Conservation (phyloP, 2,888 invertebrate species). For the Augiades crinisus region DNA sequence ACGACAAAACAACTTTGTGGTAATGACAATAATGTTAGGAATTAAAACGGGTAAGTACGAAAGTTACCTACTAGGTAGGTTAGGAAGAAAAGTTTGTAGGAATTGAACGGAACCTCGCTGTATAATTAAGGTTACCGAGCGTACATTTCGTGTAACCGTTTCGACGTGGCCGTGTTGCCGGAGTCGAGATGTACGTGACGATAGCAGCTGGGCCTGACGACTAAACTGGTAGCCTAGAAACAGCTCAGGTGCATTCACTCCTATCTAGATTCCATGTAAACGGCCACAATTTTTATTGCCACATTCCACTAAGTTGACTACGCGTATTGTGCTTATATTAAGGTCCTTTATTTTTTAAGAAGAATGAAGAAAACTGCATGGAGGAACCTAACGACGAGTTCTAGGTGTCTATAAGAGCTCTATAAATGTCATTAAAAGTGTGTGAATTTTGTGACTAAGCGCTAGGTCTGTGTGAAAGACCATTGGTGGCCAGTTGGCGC, state of each 20-base stretch:
- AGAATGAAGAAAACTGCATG: too few species aligned
- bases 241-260: conserved; percentile 15
- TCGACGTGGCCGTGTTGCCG: conserved; percentile 7
- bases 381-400: too few species aligned
- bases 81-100: conserved; percentile 7
- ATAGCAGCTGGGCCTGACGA: conserved; percentile 18
- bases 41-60: neutral
- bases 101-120: neutral
- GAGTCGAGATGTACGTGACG: conserved; percentile 22
- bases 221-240: conserved; percentile 22
- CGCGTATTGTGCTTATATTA: too few species aligned
- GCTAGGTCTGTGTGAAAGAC: too few species aligned
- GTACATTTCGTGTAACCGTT: conserved; percentile 19
- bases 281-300: conserved; percentile 9
- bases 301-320: neutral
- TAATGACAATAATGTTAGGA: neutral
- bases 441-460: too few species aligned
- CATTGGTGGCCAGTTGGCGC: too few species aligned
- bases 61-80: conserved; percentile 28
- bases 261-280: conserved; percentile 15
- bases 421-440: too few species aligned
- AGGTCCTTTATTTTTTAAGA: too few species aligned
- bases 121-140: conserved; percentile 13
- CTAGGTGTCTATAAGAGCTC: too few species aligned
- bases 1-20: too few species aligned